These are phyloP conservation scores for Hypsibius dujardini DNA, from an alignment of 1,140 invertebrate genomes.

Conservation along the genomic window DNA sequence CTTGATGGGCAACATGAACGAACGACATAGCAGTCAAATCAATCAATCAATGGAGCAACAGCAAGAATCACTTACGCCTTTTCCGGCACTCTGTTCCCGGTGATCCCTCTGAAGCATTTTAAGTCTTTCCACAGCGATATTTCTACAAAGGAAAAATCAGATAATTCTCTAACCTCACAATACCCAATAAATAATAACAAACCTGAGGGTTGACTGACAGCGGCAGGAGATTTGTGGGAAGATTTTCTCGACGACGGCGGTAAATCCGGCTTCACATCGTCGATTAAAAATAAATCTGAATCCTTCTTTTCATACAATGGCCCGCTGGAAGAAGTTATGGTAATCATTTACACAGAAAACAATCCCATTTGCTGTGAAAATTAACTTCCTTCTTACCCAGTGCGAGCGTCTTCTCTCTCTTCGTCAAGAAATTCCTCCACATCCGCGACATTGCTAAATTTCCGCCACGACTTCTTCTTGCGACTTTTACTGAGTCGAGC, in stretches of 20 bases:
- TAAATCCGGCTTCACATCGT: conserved; percentile 22
- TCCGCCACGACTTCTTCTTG: conserved; percentile 59
- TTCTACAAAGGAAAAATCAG: background rate
- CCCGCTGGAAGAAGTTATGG: conserved; percentile 25
- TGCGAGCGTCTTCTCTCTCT: conserved; percentile 53
- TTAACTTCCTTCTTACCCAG: conserved; percentile 41
- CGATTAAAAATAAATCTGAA: conserved; percentile 28
- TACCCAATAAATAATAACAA: no score
- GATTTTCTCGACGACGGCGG: background rate
- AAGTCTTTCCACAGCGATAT: conserved; percentile 5
- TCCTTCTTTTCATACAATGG: conserved; percentile 28
- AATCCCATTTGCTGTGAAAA: background rate
- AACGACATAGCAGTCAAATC: no score
- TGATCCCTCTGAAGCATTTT: background rate
- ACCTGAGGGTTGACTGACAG: background rate
- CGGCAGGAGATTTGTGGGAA: background rate
- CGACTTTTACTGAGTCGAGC: conserved; percentile 54
- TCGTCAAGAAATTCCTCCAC: conserved; percentile 65
- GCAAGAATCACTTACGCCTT: background rate
- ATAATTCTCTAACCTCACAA: background rate
- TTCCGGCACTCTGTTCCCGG: background rate
- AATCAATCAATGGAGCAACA: no score
- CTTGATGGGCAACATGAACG: no score
- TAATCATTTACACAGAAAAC: background rate
- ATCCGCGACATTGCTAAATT: conserved; percentile 53